These are phyloP conservation scores for Labeo catla DNA, from an alignment of 2,113 vertebrate species.

Conservation along the genomic window DNA sequence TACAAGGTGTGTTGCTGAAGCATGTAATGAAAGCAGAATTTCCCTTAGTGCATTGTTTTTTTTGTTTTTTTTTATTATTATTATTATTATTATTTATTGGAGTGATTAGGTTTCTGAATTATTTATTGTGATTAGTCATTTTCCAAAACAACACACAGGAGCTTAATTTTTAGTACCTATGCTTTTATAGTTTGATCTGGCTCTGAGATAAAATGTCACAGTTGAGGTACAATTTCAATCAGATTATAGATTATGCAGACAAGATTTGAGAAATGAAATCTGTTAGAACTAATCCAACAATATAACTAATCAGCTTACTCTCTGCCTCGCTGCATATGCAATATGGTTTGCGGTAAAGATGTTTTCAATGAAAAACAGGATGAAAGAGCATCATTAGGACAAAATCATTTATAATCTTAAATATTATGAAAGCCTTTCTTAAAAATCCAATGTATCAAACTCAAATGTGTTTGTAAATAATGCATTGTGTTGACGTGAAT, in stretches of 20 bases:
- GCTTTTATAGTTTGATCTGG: conserved; percentile 12
- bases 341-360: not conserved
- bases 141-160: not conserved
- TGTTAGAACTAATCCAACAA: conserved; percentile 37
- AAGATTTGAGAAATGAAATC: conserved; percentile 5
- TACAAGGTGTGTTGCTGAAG: conserved; percentile 18
- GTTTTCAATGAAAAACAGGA: conserved; percentile 5
- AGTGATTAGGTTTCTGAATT: conserved; percentile 16
- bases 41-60: conserved; percentile 2
- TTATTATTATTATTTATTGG: not conserved
- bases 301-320: conserved; percentile 29
- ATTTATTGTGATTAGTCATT: conserved; percentile 26
- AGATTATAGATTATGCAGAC: conserved; percentile 8
- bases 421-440: not conserved
- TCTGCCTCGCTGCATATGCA: conserved; percentile 4
- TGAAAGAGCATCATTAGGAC: not conserved
- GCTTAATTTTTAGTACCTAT: conserved; percentile 1
- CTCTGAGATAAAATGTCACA: conserved; percentile 24
- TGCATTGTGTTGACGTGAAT: not conserved
- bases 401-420: not conserved
- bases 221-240: conserved; percentile 23
- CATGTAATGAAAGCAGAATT: conserved; percentile 12
- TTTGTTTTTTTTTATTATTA: too few species aligned
- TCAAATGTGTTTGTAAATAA: not conserved
- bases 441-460: not conserved